Base-by-base conservation (phyloP, 2,797 vertebrate genomes). In the Crypturellus tataupa region DNA sequence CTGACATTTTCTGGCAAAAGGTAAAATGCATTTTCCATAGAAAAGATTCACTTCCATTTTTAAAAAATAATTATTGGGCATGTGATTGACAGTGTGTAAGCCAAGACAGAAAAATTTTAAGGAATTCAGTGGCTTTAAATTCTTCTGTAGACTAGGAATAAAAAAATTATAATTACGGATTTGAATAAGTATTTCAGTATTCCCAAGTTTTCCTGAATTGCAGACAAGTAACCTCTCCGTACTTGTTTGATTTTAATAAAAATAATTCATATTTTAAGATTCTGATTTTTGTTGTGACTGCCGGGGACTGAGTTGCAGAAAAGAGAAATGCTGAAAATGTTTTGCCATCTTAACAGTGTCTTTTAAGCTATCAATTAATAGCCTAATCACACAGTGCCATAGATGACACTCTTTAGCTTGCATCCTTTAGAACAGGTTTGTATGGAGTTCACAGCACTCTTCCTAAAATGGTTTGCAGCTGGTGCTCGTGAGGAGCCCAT, bases 131-230 rank as follows among this genome's bases (percentile, higher is more conserved):
- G 63, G 15, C 53, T 72, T 64, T 72, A 49, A 55, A 55, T 8
- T 59, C 72, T 51, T 77, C 2, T 44, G 51, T 53, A 53, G 70
- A 70, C 31, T 47, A 42, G 37, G 23, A 89, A 70, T 60, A 72
- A 19, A 42, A 58, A 44, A 62, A 84, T 67, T 77, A 8, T 62
- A 62, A 20, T 29, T 65, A 79, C 11, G 81, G 4, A 3, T 89
- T 75, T 88, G 44, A 89, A 64, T 60, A 65, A 19, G 5, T 76
- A n/a, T 53, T 80, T 42, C 21, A 35, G 3, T 60, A 46, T 88
- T 89, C 60, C 65, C 75, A 84, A 9, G 9, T 84, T 85, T 92
- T 24, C 68, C 79, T 62, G 51, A 95, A 58, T 70, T 67, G 77
- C 79, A 76, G 59, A 73, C 5, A 19, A 55, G 4, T 37, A 46